Evolutionary conservation across 1,140 invertebrate species (phyloP), one percentile per base, ranked within the genome.

Genomic region (Bombus superbus): DNA sequence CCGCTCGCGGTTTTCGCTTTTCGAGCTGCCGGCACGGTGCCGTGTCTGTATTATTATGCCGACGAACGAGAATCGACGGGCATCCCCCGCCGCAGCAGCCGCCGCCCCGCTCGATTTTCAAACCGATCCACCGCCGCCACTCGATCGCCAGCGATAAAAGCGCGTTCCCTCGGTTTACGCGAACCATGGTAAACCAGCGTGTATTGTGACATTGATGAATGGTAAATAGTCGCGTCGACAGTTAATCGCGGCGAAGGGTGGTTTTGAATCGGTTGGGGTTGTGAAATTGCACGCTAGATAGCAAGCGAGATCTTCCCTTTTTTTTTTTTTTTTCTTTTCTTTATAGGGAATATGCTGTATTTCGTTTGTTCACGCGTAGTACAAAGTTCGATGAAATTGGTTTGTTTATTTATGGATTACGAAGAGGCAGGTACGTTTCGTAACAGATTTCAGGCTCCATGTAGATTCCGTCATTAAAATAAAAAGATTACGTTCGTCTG

Each of bases 1-100:
- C 81, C 74, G 81, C 87, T 89, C 84, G 85, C 88, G 89, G 89
- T 92, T 92, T 89, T 93, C 91, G 88, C 92, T 92, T 93, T 93
- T 92, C 90, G 88, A 88, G 84, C 91, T 91, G 77, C 69, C 73
- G 75, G 90, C 92, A 89, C 83, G 82, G 81, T 89, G 89, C 90
- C 88, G 86, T 88, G 86, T 86, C 86, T 92, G 90, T 92, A 91
- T 92, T 91, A 93, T 92, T 93, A 93, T 87, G 81, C 82, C 76
- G 78, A 68, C 68, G 86, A 84, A 89, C 77, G 90, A 89, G 85
- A 73, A 91, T 83, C 83, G 81, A 85, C 81, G 47, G 47, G 6
- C 47, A 53, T 53, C 47, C 47, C 53, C 78, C 64, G 42, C 76
- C 71, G n/a, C 40, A n/a, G 9, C 47, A 13, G 44, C 64, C 40